Percentiles rank a stretch among this genome's conserved stretches.
phyloP scores from a whole-genome alignment of 2,113 vertebrate genomes.

The Mionectes macconnelli region DNA sequence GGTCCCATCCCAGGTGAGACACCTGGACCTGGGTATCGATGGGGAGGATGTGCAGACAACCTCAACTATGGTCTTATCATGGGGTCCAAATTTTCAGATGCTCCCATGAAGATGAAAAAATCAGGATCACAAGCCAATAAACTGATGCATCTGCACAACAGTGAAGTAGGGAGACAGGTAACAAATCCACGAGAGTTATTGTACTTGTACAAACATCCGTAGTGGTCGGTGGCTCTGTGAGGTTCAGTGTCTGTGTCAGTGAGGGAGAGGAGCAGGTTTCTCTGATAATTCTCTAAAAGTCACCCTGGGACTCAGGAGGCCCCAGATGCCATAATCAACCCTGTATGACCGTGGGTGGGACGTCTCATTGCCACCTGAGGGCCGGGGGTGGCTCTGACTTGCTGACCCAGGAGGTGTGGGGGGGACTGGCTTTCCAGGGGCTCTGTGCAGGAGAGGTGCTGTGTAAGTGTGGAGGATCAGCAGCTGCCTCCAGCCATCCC shows the following conservation, averaged over 20 bases:
- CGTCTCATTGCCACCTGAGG: background rate
- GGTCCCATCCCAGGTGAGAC: slow-evolving; percentile 92
- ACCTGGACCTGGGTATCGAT: slow-evolving; percentile 94
- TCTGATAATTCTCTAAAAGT: background rate
- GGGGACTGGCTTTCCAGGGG: background rate
- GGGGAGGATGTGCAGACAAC: slow-evolving; percentile 99
- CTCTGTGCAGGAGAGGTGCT: fast-evolving
- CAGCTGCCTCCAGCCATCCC: background rate
- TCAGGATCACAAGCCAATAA: slow-evolving; percentile 95
- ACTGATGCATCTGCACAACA: slow-evolving; percentile 99
- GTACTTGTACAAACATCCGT: slow-evolving; percentile 60
- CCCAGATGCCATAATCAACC: background rate
- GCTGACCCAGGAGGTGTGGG: background rate
- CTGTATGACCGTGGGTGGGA: background rate
- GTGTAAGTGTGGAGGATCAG: background rate
- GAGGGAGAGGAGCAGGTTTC: background rate
- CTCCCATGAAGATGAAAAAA: slow-evolving; percentile 98
- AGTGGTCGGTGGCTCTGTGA: slow-evolving; percentile 19
- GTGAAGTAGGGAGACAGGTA: slow-evolving; percentile 98
- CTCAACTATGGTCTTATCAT: slow-evolving; percentile 94
- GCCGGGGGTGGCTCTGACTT: background rate
- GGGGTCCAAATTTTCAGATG: slow-evolving; percentile 98
- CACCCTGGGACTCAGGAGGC: background rate
- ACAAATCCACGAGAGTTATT: slow-evolving; percentile 69
- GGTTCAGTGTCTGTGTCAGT: slow-evolving; percentile 4